These are phyloP conservation scores for Bos indicus DNA, from an alignment of 2,113 vertebrate species.

Conservation along the genomic window DNA sequence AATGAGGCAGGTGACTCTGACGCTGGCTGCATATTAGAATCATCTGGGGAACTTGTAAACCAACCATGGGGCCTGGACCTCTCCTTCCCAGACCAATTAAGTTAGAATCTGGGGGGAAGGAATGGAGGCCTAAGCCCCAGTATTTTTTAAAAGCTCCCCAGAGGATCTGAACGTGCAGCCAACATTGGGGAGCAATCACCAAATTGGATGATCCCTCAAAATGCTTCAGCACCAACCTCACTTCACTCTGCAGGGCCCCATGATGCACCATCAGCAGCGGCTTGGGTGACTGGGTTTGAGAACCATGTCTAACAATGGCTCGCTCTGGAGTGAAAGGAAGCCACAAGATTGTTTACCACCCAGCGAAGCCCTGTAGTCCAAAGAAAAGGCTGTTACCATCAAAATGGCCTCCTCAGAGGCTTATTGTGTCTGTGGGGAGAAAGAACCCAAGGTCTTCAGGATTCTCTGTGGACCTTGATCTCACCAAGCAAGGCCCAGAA, in stretches of 20 bases:
- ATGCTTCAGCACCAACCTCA: neutral
- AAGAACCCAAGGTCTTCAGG: neutral
- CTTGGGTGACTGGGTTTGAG: neutral
- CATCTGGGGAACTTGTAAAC: constrained; percentile 45
- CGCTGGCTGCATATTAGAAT: constrained; percentile 20
- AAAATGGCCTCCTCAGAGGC: no score
- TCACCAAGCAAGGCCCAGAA: neutral
- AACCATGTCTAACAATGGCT: neutral
- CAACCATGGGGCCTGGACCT: neutral
- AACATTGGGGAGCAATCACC: neutral
- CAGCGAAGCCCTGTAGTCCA: neutral
- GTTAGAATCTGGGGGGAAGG: neutral
- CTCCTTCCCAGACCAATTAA: constrained; percentile 59
- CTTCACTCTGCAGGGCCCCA: neutral
- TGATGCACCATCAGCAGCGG: rapidly evolving
- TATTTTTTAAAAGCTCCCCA: constrained; percentile 29
- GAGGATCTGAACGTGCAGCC: neutral
- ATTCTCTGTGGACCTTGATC: neutral
- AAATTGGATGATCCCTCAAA: neutral
- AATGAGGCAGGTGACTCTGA: neutral
- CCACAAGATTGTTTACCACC: neutral
- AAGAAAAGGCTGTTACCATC: neutral
- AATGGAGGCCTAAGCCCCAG: neutral
- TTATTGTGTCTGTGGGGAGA: neutral
- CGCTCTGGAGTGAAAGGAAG: neutral